These are phyloP conservation scores for Macrotus californicus DNA, from an alignment of 2,113 vertebrate species.

Conservation along the genomic window DNA sequence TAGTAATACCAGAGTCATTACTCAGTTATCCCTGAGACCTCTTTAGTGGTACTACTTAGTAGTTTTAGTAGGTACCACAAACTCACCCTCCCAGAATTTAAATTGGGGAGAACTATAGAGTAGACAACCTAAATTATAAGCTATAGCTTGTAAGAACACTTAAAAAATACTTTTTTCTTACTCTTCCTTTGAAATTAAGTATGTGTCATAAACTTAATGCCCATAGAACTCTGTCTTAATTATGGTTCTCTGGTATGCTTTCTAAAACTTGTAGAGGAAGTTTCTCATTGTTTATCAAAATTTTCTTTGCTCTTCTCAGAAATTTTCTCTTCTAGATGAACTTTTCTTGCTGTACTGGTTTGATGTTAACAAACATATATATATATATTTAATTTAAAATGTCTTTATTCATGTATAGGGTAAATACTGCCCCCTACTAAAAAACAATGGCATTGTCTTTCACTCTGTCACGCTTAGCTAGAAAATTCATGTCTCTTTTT, in stretches of 20 bases:
- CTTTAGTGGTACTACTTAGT: background rate
- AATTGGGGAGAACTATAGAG: too few relatives aligned
- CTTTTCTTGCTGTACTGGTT: too few relatives aligned
- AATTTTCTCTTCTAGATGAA: background rate
- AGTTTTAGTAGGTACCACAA: background rate
- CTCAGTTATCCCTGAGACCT: background rate
- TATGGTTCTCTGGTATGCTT: background rate
- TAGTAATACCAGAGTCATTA: background rate
- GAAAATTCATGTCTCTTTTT: slow-evolving; percentile 12
- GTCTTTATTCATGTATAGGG: slow-evolving; percentile 69
- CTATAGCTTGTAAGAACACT: background rate
- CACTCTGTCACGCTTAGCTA: background rate
- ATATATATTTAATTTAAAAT: slow-evolving; percentile 63
- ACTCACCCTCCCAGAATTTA: background rate
- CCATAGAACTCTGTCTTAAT: background rate
- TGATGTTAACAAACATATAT: too few relatives aligned
- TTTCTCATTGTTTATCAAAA: background rate
- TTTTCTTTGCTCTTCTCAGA: background rate
- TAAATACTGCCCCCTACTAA: background rate
- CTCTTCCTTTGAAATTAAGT: background rate
- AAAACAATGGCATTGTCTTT: slow-evolving; percentile 5
- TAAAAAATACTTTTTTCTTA: too few relatives aligned
- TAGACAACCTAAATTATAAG: background rate
- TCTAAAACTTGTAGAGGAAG: background rate
- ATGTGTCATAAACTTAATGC: background rate